These are phyloP conservation scores for Acleris holmiana DNA, from an alignment of 2,888 invertebrate species.

Conservation along the genomic window DNA sequence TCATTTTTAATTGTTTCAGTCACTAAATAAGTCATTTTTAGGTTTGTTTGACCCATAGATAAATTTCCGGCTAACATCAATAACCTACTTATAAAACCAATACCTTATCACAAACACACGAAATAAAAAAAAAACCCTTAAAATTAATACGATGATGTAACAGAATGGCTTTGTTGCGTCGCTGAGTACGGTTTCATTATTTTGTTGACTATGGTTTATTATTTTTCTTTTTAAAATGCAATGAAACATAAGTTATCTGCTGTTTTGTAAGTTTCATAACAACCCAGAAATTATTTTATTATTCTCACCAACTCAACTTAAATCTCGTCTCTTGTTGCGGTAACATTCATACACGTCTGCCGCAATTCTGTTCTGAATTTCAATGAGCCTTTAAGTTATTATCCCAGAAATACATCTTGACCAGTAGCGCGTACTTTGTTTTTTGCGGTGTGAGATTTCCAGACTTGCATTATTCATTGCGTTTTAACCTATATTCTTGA, in stretches of 20 bases:
- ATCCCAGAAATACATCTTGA: slow-evolving; percentile 46
- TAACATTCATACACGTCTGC: slow-evolving; percentile 28
- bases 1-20: no score
- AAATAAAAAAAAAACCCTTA: no score
- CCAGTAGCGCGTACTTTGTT: slow-evolving; percentile 38
- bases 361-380: slow-evolving; percentile 39
- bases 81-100: no score
- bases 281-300: not conserved
- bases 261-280: not conserved
- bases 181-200: not conserved
- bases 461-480: slow-evolving; percentile 52
- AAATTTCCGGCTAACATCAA: no score
- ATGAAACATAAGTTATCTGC: not conserved
- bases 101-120: no score
- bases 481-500: slow-evolving; percentile 40
- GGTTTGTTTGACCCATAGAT: no score
- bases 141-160: no score
- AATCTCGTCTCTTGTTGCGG: slow-evolving; percentile 14
- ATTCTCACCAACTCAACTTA: not conserved
- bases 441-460: slow-evolving; percentile 13
- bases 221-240: no score
- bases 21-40: no score
- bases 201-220: not conserved
- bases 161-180: no score
- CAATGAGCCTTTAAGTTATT: slow-evolving; percentile 39